Evolutionary conservation across 2,888 invertebrate genomes (phyloP).

Genomic region (Drosophila infuscata): DNA sequence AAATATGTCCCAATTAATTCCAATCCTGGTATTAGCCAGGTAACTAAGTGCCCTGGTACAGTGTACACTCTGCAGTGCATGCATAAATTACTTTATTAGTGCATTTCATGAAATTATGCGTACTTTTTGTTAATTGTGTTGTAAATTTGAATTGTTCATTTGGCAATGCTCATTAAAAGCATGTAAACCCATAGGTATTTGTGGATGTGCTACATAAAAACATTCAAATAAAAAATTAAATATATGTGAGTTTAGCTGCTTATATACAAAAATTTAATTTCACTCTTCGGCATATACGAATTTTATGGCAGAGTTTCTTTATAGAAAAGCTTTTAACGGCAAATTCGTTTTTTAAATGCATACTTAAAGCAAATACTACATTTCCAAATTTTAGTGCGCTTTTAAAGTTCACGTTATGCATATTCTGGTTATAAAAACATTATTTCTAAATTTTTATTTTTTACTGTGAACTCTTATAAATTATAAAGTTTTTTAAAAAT

Average conservation of each 20-base stretch:
- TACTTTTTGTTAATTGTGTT: slow-evolving; percentile 57
- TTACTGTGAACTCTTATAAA: too few species aligned
- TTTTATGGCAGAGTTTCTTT: slow-evolving; percentile 6
- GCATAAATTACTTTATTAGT: slow-evolving; percentile 31
- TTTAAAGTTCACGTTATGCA: not conserved
- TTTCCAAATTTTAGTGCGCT: not conserved
- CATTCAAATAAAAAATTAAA: slow-evolving; percentile 34
- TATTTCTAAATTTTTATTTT: not conserved
- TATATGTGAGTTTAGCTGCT: not conserved
- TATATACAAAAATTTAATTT: slow-evolving; percentile 7
- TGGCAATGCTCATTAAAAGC: slow-evolving; percentile 3
- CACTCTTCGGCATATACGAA: not conserved
- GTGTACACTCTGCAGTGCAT: slow-evolving; percentile 11
- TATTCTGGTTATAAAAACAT: not conserved
- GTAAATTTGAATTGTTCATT: slow-evolving; percentile 51
- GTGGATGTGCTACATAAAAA: slow-evolving; percentile 36
- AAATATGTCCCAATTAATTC: slow-evolving; percentile 67
- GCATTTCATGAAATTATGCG: slow-evolving; percentile 39
- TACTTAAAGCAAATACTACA: slow-evolving; percentile 3
- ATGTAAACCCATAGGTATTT: too few species aligned
- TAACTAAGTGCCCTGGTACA: not conserved
- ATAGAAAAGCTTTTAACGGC: not conserved
- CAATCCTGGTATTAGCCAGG: slow-evolving; percentile 24
- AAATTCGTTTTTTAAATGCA: not conserved
- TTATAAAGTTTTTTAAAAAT: not conserved